phyloP scores from a whole-genome alignment of 1,140 invertebrate genomes.

The Hyles vespertilio region DNA sequence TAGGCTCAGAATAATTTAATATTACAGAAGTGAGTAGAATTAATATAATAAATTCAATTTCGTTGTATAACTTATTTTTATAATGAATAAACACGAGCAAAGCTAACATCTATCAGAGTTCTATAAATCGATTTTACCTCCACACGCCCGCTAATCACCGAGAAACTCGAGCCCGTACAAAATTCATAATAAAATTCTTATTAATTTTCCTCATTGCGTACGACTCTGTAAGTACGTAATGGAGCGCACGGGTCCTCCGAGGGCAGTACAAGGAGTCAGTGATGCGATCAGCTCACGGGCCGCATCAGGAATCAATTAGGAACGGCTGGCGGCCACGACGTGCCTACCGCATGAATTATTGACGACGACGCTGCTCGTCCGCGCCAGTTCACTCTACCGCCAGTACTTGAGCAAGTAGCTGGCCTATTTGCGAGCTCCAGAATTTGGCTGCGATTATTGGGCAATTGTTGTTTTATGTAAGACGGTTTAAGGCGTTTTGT shows the following conservation, averaged over 20 bases:
- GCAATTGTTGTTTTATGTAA: not conserved
- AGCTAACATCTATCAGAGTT: too few species aligned
- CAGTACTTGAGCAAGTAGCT: conserved; percentile 36
- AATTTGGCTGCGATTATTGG: conserved; percentile 5
- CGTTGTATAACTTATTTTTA: too few species aligned
- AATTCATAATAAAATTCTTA: conserved; percentile 22
- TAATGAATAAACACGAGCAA: too few species aligned
- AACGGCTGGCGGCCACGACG: conserved; percentile 62
- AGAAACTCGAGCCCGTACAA: not conserved
- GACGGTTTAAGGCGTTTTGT: too few species aligned
- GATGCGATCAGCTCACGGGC: conserved; percentile 61
- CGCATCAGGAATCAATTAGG: conserved; percentile 73
- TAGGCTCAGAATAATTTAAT: too few species aligned
- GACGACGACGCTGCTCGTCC: conserved; percentile 47
- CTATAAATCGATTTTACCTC: too few species aligned
- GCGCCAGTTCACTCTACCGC: conserved; percentile 34
- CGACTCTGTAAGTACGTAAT: conserved; percentile 50
- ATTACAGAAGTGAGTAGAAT: too few species aligned
- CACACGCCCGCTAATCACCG: too few species aligned
- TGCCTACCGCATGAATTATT: conserved; percentile 71
- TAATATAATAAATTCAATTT: too few species aligned
- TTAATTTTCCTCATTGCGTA: conserved; percentile 25
- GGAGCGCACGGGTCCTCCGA: conserved; percentile 56
- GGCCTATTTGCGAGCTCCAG: conserved; percentile 14
- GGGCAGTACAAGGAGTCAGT: conserved; percentile 61